These are phyloP conservation scores for Antennarius striatus DNA, from an alignment of 2,113 vertebrate species.

Conservation along the genomic window DNA sequence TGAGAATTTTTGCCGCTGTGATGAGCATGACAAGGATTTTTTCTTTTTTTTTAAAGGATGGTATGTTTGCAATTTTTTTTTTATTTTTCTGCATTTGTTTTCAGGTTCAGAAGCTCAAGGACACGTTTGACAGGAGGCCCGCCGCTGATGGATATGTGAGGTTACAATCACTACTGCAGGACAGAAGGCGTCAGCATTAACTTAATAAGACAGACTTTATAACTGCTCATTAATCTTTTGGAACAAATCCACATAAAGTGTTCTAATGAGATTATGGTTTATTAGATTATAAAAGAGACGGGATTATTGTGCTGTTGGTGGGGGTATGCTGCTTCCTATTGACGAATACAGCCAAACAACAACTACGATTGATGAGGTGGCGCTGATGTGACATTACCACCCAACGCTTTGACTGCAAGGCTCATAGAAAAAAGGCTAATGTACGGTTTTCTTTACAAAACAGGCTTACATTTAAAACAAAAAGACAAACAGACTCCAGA, in stretches of 20 bases:
- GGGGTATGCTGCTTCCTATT: not conserved
- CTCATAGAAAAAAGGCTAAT: not conserved
- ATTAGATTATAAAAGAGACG: not conserved
- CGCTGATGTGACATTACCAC: conserved; percentile 13
- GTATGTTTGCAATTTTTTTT: not conserved
- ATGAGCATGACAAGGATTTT: conserved; percentile 16
- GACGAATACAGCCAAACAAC: too few species aligned
- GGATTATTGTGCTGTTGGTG: not conserved
- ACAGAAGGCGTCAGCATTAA: conserved; percentile 28
- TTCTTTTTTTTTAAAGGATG: conserved; percentile 3
- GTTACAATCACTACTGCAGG: conserved; percentile 36
- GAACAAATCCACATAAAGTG: conserved; percentile 13
- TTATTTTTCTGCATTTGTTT: conserved; percentile 11
- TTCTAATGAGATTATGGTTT: conserved; percentile 17
- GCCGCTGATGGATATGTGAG: conserved; percentile 36
- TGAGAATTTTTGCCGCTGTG: conserved; percentile 1
- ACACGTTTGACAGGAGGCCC: conserved; percentile 31
- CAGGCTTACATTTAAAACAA: too few species aligned
- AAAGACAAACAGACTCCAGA: too few species aligned
- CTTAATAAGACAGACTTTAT: conserved; percentile 2
- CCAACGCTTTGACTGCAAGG: conserved; percentile 6
- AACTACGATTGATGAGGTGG: too few species aligned
- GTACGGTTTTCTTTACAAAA: not conserved
- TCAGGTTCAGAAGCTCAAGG: conserved; percentile 28
- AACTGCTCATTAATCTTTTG: conserved; percentile 20